Evolutionary conservation across 2,888 invertebrate genomes (phyloP).

Genomic region (Ganaspis brasiliensis): DNA sequence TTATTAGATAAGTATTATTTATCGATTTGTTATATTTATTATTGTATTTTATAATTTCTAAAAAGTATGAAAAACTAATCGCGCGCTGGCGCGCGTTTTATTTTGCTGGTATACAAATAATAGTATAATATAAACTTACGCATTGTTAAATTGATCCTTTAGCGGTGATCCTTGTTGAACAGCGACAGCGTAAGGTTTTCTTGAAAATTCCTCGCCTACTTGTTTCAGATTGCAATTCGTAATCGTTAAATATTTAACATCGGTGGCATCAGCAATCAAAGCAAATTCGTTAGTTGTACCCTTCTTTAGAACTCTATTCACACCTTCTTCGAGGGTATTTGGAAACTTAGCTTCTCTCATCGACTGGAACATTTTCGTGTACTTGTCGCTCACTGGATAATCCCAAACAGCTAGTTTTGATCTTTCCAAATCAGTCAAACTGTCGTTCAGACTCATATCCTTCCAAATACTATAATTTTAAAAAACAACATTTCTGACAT

Average conservation of each 20-base stretch:
- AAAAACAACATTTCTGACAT: background rate
- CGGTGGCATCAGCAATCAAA: slow-evolving; percentile 96
- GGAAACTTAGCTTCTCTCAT: slow-evolving; percentile 94
- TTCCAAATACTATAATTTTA: slow-evolving; percentile 92
- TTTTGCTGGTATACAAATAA: too few species aligned
- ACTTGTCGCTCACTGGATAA: slow-evolving; percentile 98
- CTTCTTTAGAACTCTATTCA: slow-evolving; percentile 87
- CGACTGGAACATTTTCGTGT: slow-evolving; percentile 99
- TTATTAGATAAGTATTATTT: too few species aligned
- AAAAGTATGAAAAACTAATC: too few species aligned
- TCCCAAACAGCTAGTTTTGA: slow-evolving; percentile 99
- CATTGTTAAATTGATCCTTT: slow-evolving; percentile 96
- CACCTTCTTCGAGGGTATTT: slow-evolving; percentile 88
- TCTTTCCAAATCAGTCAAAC: slow-evolving; percentile 92
- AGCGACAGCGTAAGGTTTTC: slow-evolving; percentile 98
- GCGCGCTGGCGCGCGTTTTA: too few species aligned
- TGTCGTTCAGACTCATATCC: slow-evolving; percentile 97
- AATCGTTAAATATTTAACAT: slow-evolving; percentile 90
- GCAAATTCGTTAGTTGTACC: slow-evolving; percentile 93
- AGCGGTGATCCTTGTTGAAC: slow-evolving; percentile 97
- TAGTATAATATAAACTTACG: too few species aligned
- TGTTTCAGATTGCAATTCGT: slow-evolving; percentile 94
- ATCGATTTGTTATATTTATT: too few species aligned
- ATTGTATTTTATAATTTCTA: too few species aligned
- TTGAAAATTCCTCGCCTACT: slow-evolving; percentile 97